Evolutionary conservation across 2,113 vertebrate genomes (phyloP).

Genomic region (Scalopus aquaticus): DNA sequence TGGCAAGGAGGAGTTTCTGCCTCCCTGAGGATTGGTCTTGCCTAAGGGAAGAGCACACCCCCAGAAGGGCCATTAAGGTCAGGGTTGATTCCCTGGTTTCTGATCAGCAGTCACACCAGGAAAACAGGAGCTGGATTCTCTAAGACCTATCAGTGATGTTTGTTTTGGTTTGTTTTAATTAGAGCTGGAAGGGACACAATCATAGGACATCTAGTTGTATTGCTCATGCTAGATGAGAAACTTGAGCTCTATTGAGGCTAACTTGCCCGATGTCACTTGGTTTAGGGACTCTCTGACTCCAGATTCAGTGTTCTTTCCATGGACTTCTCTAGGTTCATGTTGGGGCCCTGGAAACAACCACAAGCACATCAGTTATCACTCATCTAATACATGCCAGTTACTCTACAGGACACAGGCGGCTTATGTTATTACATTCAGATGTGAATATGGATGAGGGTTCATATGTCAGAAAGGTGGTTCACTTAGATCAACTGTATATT

Average conservation of each 20-base stretch:
- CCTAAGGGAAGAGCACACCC: neutral
- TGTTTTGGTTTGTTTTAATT: constrained; percentile 14
- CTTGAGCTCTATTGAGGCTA: neutral
- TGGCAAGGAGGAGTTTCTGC: neutral
- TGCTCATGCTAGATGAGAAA: neutral
- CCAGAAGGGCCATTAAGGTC: neutral
- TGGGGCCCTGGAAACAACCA: neutral
- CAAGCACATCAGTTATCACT: neutral
- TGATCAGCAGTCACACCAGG: neutral
- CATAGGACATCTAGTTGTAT: neutral
- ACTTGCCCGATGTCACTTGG: neutral
- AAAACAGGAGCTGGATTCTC: neutral
- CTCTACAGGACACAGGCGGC: neutral
- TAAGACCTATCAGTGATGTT: neutral
- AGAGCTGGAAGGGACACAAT: neutral
- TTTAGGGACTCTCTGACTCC: neutral
- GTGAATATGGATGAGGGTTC: neutral
- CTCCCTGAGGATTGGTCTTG: neutral
- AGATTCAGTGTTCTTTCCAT: neutral
- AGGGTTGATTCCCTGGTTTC: neutral
- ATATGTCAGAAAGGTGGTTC: neutral
- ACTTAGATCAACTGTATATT: neutral
- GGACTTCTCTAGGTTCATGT: neutral
- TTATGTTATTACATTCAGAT: neutral
- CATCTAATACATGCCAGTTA: neutral